Base-by-base conservation (phyloP, 2,888 invertebrate species). In the Plebejus argus region DNA sequence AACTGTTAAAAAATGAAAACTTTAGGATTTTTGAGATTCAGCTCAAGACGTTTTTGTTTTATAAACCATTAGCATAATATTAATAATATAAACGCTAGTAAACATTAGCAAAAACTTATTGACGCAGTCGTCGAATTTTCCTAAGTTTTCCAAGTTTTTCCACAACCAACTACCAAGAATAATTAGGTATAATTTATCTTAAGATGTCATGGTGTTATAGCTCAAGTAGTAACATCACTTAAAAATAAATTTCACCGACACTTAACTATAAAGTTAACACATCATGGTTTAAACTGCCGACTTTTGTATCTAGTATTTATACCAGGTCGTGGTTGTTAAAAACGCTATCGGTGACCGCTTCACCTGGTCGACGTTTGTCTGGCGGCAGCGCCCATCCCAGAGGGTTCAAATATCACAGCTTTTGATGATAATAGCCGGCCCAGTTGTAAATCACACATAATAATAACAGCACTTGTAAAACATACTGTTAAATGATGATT, bases 321-420 rank as follows among this genome's bases (percentile, higher is more conserved):
- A 18, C 3, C 28, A 74, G 18, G 28, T 74, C 74, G 53, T 4
- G 23, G 23, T 5, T 8, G 83, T 76, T 72, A 82, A 84, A 83
- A 84, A 83, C 87, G 87, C 87, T 87, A 85, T 86, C 83, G 85
- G 83, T 86, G 85, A 85, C 84, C 81, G 86, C 83, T 91, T 91
- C 93, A 93, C 93, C 94, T 94, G 94, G 92, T 89, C 89, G 83
- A 88, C 88, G 89, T 91, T 90, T 91, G 87, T 88, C 92, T 90
- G 91, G 89, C 91, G 92, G 92, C 91, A 86, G 89, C 53, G 85
- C 83, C 1, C 83, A 87, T 88, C 91, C 89, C 91, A 93, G 93
- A 91, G 93, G 93, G 90, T 93, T 89, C 90, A 91, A 90, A 92
- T 90, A 92, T 93, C 92, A 93, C 93, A 93, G 91, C 88, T 93